Evolutionary conservation across 2,888 invertebrate species (phyloP).

Genomic region (Teleiodes luculella): DNA sequence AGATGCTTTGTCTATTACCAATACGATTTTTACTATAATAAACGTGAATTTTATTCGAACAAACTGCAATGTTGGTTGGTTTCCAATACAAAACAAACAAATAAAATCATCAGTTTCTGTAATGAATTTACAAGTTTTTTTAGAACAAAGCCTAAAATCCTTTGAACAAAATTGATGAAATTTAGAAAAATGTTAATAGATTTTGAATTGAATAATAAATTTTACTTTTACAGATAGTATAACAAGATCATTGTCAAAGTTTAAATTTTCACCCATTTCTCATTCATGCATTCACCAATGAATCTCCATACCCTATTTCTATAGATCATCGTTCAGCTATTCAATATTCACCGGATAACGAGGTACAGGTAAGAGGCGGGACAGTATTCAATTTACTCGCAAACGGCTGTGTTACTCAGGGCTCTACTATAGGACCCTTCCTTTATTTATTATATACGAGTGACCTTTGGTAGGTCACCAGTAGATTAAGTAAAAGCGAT

Average conservation of each 20-base stretch:
- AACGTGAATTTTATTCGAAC: too few species aligned
- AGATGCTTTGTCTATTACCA: neutral
- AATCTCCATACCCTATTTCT: neutral
- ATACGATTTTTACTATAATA: too few species aligned
- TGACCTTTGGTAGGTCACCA: neutral
- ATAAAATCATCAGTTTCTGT: too few species aligned
- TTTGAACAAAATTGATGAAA: too few species aligned
- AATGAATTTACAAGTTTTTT: too few species aligned
- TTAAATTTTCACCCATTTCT: neutral
- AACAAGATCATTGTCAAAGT: too few species aligned
- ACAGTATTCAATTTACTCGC: constrained; percentile 27
- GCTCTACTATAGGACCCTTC: neutral
- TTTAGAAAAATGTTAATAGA: too few species aligned
- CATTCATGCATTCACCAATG: neutral
- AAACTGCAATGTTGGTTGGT: too few species aligned
- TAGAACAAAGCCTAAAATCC: too few species aligned
- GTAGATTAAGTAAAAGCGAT: neutral
- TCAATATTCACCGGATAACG: constrained; percentile 28
- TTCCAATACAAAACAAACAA: too few species aligned
- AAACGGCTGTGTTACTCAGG: constrained; percentile 15
- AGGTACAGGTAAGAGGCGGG: constrained; percentile 31
- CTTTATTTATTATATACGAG: neutral
- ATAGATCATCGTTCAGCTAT: constrained; percentile 19
- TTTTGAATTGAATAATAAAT: too few species aligned
- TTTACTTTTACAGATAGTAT: too few species aligned